Evolutionary conservation across 1,140 invertebrate genomes (phyloP).

Genomic region (Drosophila tropicalis): DNA sequence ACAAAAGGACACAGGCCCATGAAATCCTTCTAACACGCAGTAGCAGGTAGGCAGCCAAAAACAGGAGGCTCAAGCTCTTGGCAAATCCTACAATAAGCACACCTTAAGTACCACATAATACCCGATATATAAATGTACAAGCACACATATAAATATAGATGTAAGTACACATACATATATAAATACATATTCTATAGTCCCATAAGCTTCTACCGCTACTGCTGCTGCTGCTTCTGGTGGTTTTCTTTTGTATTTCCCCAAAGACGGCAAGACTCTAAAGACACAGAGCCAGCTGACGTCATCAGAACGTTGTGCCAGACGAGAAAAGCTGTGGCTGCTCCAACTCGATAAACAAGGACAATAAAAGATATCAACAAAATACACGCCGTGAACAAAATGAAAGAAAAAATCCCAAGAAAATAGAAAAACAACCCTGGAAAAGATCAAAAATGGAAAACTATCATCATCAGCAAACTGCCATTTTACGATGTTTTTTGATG

Average conservation of each 20-base stretch:
- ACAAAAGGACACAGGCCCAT: slow-evolving; percentile 35
- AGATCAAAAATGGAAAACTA: slow-evolving; percentile 72
- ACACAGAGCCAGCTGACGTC: slow-evolving; percentile 53
- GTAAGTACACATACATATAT: slow-evolving; percentile 7
- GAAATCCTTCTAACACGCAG: slow-evolving; percentile 34
- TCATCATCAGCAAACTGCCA: slow-evolving; percentile 51
- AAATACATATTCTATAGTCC: slow-evolving; percentile 21
- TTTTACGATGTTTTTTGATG: slow-evolving; percentile 69
- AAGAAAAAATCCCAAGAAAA: slow-evolving; percentile 32
- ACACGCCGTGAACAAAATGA: slow-evolving; percentile 31
- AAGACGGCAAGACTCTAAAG: slow-evolving; percentile 24
- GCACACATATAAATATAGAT: slow-evolving; percentile 14
- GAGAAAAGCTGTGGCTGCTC: slow-evolving; percentile 35
- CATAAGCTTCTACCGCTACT: neutral
- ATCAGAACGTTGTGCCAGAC: slow-evolving; percentile 47
- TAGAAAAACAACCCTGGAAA: slow-evolving; percentile 38
- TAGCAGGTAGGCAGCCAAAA: slow-evolving; percentile 6
- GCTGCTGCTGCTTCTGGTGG: slow-evolving; percentile 8
- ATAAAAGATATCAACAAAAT: slow-evolving; percentile 48
- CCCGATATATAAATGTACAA: slow-evolving; percentile 53
- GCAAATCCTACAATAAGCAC: slow-evolving; percentile 67
- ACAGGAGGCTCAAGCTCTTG: slow-evolving; percentile 30
- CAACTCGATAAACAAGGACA: slow-evolving; percentile 43
- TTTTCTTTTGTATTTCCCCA: slow-evolving; percentile 47
- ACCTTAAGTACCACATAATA: slow-evolving; percentile 74